Evolutionary conservation across 2,888 invertebrate species (phyloP).

Genomic region (Caenorhabditis sp.): DNA sequence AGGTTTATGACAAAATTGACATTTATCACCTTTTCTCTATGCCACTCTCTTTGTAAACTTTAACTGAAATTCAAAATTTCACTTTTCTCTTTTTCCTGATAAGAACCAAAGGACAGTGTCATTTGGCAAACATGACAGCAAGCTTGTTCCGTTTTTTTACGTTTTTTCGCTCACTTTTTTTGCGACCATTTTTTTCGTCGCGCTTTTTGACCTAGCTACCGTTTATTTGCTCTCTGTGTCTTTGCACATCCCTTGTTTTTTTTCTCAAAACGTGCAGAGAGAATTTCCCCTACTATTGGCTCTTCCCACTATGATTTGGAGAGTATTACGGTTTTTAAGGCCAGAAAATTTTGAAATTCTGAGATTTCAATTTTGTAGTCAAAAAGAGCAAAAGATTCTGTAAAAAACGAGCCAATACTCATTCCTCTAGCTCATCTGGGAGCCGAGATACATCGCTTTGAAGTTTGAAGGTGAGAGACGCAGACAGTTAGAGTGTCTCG

Average conservation of each 20-base stretch:
- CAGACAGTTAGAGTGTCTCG: background rate
- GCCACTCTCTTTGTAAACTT: background rate
- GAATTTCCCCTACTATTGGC: background rate
- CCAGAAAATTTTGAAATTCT: too few species aligned
- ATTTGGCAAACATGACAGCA: conserved; percentile 27
- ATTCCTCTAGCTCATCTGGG: background rate
- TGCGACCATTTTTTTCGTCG: background rate
- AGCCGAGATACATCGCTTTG: background rate
- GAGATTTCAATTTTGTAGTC: too few species aligned
- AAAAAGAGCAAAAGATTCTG: too few species aligned
- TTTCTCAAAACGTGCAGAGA: background rate
- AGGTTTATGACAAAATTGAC: background rate
- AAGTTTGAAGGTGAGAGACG: background rate
- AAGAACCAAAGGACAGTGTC: background rate
- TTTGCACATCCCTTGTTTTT: conserved; percentile 28
- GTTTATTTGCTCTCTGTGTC: conserved; percentile 31
- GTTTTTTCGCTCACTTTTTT: background rate
- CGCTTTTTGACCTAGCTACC: background rate
- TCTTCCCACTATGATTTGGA: too few species aligned
- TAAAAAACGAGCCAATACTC: background rate
- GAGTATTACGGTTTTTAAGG: too few species aligned
- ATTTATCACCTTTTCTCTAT: conserved; percentile 2
- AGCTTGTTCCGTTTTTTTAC: conserved; percentile 38
- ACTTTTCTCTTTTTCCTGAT: conserved; percentile 6
- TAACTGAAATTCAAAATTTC: background rate